Percentiles rank a stretch among this genome's conserved stretches.
Conservation (phyloP, 2,113 vertebrate species). For the Perca fluviatilis region DNA sequence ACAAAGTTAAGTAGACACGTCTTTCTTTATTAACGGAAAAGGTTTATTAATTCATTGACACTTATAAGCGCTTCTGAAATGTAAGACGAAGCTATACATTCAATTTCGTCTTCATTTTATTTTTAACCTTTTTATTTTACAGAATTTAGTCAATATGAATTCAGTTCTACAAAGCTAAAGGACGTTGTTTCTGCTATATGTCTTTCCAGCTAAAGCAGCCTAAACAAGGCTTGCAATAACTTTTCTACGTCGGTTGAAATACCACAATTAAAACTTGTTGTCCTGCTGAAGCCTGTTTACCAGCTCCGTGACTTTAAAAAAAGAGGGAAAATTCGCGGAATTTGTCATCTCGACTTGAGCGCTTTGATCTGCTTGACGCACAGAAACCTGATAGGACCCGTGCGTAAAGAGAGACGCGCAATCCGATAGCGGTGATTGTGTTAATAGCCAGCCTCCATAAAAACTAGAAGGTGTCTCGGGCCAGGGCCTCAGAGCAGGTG, state of each 20-base stretch:
- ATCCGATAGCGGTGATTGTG: slow-evolving; percentile 80
- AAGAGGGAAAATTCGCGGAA: slow-evolving; percentile 65
- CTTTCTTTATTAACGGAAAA: background rate
- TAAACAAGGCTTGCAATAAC: slow-evolving; percentile 3
- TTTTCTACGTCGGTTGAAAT: slow-evolving; percentile 8
- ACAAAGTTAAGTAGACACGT: background rate
- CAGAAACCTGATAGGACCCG: slow-evolving; percentile 70
- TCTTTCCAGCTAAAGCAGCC: background rate
- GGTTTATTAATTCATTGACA: background rate
- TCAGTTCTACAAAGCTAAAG: background rate
- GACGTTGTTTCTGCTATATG: background rate
- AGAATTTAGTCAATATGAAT: background rate
- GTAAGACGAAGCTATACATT: background rate
- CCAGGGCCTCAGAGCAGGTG: slow-evolving; percentile 81
- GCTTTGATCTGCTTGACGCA: slow-evolving; percentile 79
- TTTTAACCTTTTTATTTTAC: background rate
- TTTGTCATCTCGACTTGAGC: slow-evolving; percentile 69
- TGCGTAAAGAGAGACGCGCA: slow-evolving; percentile 76
- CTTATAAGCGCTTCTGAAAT: background rate
- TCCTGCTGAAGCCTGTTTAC: slow-evolving; percentile 42
- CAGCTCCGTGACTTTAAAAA: slow-evolving; percentile 53
- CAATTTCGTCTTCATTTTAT: background rate
- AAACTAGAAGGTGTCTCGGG: slow-evolving; percentile 76
- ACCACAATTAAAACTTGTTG: slow-evolving; percentile 34
- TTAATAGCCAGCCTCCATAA: slow-evolving; percentile 81